Percentiles rank a stretch among this genome's conserved stretches.
phyloP scores from a whole-genome alignment of 2,113 vertebrate genomes.

The Tylochromis polylepis region DNA sequence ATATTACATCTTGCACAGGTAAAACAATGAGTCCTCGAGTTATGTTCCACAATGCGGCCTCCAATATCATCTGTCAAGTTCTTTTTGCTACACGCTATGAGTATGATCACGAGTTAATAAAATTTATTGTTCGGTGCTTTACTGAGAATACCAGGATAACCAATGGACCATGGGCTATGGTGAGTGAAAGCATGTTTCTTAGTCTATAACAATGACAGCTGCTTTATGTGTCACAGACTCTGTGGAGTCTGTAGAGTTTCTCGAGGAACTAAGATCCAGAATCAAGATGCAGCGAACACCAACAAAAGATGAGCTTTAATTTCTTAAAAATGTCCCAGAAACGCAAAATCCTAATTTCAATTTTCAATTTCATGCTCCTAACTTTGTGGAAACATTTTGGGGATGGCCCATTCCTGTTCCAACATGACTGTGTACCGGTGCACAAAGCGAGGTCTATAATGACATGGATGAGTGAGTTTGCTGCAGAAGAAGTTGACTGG shows the following conservation, averaged over 20 bases:
- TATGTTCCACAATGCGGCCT: constrained; percentile 59
- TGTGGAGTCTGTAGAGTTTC: neutral
- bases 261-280: neutral
- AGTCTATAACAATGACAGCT: neutral
- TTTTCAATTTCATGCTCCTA: no score
- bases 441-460: no score
- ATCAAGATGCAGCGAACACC: neutral
- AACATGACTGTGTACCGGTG: no score
- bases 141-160: constrained; percentile 38
- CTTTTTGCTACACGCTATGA: constrained; percentile 68
- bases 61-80: constrained; percentile 75
- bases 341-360: neutral
- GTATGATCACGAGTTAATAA: constrained; percentile 59
- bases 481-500: no score
- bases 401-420: no score
- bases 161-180: constrained; percentile 64
- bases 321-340: neutral
- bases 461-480: no score
- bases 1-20: constrained; percentile 12
- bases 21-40: constrained; percentile 20
- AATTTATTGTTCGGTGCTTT: constrained; percentile 21
- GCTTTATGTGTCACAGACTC: neutral
- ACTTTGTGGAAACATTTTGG: no score
- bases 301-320: neutral
- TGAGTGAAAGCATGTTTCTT: constrained; percentile 7